phyloP scores from a whole-genome alignment of 2,113 vertebrate genomes.

The Poeciliopsis occidentalis region DNA sequence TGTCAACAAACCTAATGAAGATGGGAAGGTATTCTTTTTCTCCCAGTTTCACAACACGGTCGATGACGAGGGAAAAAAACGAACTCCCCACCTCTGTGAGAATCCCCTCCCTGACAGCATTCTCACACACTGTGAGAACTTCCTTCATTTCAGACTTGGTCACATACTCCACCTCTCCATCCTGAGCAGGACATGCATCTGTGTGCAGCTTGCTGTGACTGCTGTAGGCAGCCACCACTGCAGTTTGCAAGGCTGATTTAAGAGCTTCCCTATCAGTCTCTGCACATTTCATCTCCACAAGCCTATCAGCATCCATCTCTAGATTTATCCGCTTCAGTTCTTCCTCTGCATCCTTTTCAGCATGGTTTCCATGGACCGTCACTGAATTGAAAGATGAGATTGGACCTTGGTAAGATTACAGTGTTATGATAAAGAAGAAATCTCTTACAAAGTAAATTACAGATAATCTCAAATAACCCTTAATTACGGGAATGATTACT shows the following conservation, averaged over 20 bases:
- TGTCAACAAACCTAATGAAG: conserved; percentile 91
- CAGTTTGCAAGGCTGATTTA: conserved; percentile 77
- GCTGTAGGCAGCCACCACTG: conserved; percentile 68
- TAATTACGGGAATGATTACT: background rate
- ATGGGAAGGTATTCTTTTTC: conserved; percentile 88
- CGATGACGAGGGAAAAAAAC: conserved; percentile 92
- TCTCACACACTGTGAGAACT: conserved; percentile 91
- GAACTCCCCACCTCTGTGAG: conserved; percentile 88
- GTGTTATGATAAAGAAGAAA: too few relatives aligned
- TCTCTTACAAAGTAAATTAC: background rate
- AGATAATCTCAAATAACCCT: background rate
- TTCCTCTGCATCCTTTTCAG: conserved; percentile 75
- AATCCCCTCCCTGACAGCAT: conserved; percentile 87
- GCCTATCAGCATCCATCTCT: conserved; percentile 77
- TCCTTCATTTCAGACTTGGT: conserved; percentile 88
- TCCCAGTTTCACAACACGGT: conserved; percentile 88
- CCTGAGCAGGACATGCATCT: conserved; percentile 52
- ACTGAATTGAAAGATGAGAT: conserved; percentile 46
- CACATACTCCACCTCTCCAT: conserved; percentile 79
- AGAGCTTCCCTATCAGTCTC: conserved; percentile 80
- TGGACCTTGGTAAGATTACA: background rate
- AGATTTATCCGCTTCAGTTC: conserved; percentile 75
- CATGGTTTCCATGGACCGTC: conserved; percentile 65
- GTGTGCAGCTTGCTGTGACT: conserved; percentile 58
- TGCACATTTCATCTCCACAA: conserved; percentile 74